Percentiles rank a stretch among this genome's conserved stretches.
These are phyloP conservation scores for Microctenopoma stevenorrisi DNA, from an alignment of 2,797 vertebrate species.

Conservation along the genomic window DNA sequence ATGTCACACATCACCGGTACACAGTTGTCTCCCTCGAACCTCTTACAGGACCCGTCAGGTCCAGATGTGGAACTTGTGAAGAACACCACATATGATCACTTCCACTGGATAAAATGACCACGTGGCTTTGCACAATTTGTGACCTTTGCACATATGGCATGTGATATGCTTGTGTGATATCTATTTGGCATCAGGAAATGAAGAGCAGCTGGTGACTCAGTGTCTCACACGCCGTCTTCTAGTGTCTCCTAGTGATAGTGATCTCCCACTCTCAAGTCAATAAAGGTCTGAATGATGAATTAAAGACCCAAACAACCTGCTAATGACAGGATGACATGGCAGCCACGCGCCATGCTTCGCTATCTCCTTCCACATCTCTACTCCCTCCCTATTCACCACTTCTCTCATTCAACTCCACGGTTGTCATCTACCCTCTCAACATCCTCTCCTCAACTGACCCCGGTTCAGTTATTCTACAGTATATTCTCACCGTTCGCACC, in stretches of 20 bases:
- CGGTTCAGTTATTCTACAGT: background rate
- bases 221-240: constrained; percentile 45
- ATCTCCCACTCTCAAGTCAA: constrained; percentile 79
- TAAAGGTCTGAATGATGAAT: constrained; percentile 82
- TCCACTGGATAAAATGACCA: constrained; percentile 16
- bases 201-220: constrained; percentile 75
- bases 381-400: constrained; percentile 37
- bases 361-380: constrained; percentile 73
- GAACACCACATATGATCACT: constrained; percentile 11
- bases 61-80: background rate
- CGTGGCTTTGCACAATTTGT: constrained; percentile 40
- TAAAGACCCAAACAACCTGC: constrained; percentile 80
- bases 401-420: constrained; percentile 35
- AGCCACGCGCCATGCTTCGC: constrained; percentile 60
- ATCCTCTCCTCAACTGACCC: constrained; percentile 59
- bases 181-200: constrained; percentile 78
- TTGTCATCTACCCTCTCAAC: constrained; percentile 36
- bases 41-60: constrained; percentile 14
- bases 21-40: constrained; percentile 16
- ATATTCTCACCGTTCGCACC: background rate
- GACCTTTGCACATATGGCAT: constrained; percentile 48
- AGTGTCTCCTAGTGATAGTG: constrained; percentile 69
- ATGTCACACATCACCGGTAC: constrained; percentile 46
- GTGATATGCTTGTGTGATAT: constrained; percentile 65
- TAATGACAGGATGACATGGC: constrained; percentile 80